Base-by-base conservation (phyloP, 2,797 vertebrate species). In the Cryptoblepharus egeriae region DNA sequence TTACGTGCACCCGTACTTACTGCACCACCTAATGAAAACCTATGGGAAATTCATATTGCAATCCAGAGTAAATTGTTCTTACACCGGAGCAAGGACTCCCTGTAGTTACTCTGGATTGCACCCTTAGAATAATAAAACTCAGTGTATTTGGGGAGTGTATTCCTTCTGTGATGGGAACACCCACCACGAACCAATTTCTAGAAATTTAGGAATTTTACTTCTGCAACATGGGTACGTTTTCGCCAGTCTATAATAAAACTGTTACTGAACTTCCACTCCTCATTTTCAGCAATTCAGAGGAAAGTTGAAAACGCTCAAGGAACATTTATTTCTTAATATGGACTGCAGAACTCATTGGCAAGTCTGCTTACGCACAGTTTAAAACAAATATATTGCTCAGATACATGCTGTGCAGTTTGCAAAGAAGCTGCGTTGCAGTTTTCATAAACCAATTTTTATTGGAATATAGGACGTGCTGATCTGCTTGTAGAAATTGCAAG, bases 201-300 rank as follows among this genome's bases (percentile, higher is more conserved):
- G n/a, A n/a, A n/a, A n/a, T n/a, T n/a, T n/a, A n/a, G n/a, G n/a
- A n/a, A n/a, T n/a, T n/a, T n/a, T n/a, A n/a, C n/a, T n/a, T n/a
- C n/a, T n/a, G n/a, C n/a, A n/a, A n/a, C n/a, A n/a, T n/a, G n/a
- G n/a, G n/a, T n/a, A n/a, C n/a, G n/a, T n/a, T n/a, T n/a, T n/a
- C n/a, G n/a, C n/a, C n/a, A n/a, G n/a, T n/a, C n/a, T n/a, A 24
- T 0, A 30, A 68, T 16, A 79, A 80, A 76, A 75, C 24, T 87
- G 0, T 71, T 65, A 39, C 9, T 0, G 1, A 84, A 81, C 8
- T 75, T 82, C 12, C 75, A 16, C 24, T 76, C 3, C 65, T 1
- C 70, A 0, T 84, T 86, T 83, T 1, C 2, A 78, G 42, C 64
- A 79, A 75, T 22, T 42, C 3, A 60, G 10, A 24, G 0, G 1